Evolutionary conservation across 2,113 vertebrate genomes (phyloP).

Genomic region (Centropus bengalensis): DNA sequence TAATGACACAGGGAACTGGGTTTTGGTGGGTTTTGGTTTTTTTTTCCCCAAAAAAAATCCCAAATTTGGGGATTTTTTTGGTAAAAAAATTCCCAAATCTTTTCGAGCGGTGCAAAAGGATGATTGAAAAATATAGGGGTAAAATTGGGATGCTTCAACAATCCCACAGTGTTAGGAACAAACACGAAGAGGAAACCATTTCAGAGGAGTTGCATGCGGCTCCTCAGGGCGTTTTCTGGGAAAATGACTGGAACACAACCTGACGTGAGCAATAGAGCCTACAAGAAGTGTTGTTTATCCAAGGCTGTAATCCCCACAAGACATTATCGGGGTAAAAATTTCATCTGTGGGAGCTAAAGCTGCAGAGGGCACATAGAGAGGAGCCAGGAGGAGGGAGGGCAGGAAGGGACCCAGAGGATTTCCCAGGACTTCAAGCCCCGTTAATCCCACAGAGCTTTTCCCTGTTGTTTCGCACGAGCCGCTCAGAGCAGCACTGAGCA

Average conservation of each 20-base stretch:
- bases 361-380: neutral
- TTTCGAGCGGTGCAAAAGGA: neutral
- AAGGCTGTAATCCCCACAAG: neutral
- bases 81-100: neutral
- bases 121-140: neutral
- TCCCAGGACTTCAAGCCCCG: neutral
- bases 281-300: neutral
- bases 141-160: neutral
- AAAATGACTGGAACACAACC: constrained; percentile 18
- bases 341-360: neutral
- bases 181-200: constrained; percentile 4
- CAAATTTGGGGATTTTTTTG: no score
- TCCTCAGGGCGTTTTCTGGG: neutral
- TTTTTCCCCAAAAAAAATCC: no score
- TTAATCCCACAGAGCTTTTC: constrained; percentile 15
- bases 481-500: neutral
- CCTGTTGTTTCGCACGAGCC: neutral
- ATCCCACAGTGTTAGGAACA: neutral
- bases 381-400: neutral
- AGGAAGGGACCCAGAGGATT: neutral
- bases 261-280: constrained; percentile 23
- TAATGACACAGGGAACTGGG: neutral
- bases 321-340: neutral
- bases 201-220: neutral
- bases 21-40: neutral